Percentiles rank a stretch among this genome's conserved stretches.
Evolutionary conservation across 2,113 vertebrate species (phyloP).

Genomic region (Limanda limanda): DNA sequence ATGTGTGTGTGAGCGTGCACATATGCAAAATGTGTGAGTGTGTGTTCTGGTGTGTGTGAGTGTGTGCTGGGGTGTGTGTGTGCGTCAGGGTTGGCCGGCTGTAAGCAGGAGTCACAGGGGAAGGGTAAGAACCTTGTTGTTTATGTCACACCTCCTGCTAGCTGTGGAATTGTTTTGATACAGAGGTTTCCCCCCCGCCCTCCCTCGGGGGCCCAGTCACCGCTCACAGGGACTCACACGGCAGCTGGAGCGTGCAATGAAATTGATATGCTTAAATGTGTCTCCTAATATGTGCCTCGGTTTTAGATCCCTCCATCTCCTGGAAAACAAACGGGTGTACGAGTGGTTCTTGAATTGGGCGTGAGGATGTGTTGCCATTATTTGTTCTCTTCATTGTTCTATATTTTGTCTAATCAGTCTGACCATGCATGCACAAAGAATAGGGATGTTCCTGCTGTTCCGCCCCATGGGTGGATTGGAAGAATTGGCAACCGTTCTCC

Average conservation of each 20-base stretch:
- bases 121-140: conserved; percentile 67
- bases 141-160: conserved; percentile 73
- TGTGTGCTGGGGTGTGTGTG: neutral
- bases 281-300: conserved; percentile 15
- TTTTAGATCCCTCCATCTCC: conserved; percentile 12
- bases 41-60: neutral
- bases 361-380: neutral
- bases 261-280: conserved; percentile 57
- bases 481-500: too few species aligned
- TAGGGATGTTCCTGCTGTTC: neutral
- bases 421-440: neutral
- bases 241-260: conserved; percentile 50
- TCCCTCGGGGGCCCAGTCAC: conserved; percentile 54
- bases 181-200: conserved; percentile 57
- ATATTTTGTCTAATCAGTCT: neutral
- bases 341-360: conserved; percentile 1
- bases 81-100: conserved; percentile 39
- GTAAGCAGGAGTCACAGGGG: conserved; percentile 56
- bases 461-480: too few species aligned
- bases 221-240: conserved; percentile 54
- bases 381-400: neutral
- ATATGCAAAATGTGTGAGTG: neutral
- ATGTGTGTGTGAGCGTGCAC: conserved; percentile 3
- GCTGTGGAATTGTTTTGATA: conserved; percentile 75
- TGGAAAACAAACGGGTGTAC: conserved; percentile 22